phyloP scores from a whole-genome alignment of 64 coral and sea anemone species.

The Montipora sp. region DNA sequence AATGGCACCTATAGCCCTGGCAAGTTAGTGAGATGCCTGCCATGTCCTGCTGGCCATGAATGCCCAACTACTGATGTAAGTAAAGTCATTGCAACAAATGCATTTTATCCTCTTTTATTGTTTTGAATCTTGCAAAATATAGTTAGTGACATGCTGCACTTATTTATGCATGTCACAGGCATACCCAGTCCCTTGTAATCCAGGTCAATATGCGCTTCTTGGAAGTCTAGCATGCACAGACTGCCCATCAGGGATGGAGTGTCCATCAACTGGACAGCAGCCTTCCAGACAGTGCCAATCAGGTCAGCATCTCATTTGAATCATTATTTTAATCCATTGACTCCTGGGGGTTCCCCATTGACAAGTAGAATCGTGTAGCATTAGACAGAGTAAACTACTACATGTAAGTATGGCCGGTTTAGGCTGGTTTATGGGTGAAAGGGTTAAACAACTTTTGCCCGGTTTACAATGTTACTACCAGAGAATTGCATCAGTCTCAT shows the following conservation, averaged over 20 bases:
- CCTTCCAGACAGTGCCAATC: constrained; percentile 48
- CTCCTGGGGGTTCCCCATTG: too few species aligned
- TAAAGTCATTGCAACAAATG: neutral
- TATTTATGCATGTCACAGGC: constrained; percentile 26
- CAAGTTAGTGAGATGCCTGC: constrained; percentile 61
- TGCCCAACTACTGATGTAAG: constrained; percentile 73
- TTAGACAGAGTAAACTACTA: too few species aligned
- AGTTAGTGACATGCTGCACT: neutral
- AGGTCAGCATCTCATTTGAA: constrained; percentile 5
- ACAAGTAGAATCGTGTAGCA: too few species aligned
- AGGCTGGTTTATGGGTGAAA: too few species aligned
- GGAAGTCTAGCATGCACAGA: constrained; percentile 54
- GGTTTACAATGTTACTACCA: too few species aligned
- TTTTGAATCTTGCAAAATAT: neutral
- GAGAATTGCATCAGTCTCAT: too few species aligned
- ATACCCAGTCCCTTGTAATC: constrained; percentile 62
- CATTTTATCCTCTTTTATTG: neutral
- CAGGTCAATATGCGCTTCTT: constrained; percentile 78
- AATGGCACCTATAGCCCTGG: constrained; percentile 81
- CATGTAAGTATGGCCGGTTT: too few species aligned
- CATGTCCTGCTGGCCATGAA: constrained; percentile 81
- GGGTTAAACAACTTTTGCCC: too few species aligned
- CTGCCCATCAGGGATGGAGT: constrained; percentile 79
- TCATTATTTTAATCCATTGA: too few species aligned
- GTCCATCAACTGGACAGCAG: constrained; percentile 60